A percentile compares a stretch with the other conserved stretches of the same genome.
Conservation (phyloP, 2,797 vertebrate species). For the Heteromormyrus szaboi region DNA sequence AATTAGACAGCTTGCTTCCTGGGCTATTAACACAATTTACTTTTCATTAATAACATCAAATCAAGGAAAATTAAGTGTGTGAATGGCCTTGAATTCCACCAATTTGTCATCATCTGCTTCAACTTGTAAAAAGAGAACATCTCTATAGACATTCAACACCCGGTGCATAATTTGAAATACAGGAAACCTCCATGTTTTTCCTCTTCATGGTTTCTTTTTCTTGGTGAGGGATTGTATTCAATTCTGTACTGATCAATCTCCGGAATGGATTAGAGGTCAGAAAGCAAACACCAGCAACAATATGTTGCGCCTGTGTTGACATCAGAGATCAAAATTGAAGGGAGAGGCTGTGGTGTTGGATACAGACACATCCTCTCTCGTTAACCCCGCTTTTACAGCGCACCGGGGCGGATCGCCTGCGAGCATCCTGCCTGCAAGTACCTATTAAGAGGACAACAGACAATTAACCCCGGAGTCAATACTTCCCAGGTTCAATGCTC, state of each 20-base stretch:
- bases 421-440: conserved; percentile 49
- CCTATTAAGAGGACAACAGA: conserved; percentile 64
- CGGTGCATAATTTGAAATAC: neutral
- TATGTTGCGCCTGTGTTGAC: neutral
- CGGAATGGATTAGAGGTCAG: neutral
- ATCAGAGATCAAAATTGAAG: neutral
- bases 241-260: neutral
- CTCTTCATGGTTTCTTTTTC: neutral
- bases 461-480: conserved; percentile 62
- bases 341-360: neutral
- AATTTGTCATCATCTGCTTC: conserved; percentile 2
- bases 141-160: neutral
- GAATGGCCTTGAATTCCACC: neutral
- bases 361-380: neutral
- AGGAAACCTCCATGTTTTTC: neutral
- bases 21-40: neutral
- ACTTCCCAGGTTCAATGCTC: conserved; percentile 49
- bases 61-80: neutral
- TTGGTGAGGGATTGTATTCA: neutral
- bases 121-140: neutral
- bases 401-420: conserved; percentile 32
- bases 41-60: conserved; percentile 11
- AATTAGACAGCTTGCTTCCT: neutral
- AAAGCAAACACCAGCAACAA: neutral
- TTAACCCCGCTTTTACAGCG: conserved; percentile 9